A percentile compares a stretch with the other conserved stretches of the same genome.
Conservation (phyloP, 2,113 vertebrate species). For the pig (Sus scrofa) region DNA sequence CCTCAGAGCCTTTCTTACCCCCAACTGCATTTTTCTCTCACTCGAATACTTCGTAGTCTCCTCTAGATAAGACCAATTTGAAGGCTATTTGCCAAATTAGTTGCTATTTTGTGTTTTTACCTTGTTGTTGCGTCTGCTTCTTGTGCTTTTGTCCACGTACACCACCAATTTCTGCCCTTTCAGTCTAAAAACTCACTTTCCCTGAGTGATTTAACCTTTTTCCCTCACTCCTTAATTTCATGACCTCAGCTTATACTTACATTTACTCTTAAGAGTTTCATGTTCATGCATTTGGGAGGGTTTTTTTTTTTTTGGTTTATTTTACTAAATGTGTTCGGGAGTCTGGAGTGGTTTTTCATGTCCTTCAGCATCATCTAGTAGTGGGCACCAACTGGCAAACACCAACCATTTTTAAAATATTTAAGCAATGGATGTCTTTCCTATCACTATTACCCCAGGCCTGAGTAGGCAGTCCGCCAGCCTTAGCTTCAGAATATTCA, state of each 20-base stretch:
- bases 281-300: neutral
- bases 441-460: neutral
- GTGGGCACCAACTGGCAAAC: neutral
- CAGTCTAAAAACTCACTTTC: constrained; percentile 20
- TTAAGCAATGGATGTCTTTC: neutral
- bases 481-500: neutral
- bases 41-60: neutral
- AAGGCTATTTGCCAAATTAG: constrained; percentile 25
- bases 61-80: neutral
- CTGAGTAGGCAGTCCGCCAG: neutral
- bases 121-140: constrained; percentile 45
- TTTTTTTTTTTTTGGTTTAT: neutral
- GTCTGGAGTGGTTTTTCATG: neutral
- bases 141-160: neutral
- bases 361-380: neutral
- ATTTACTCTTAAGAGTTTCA: constrained; percentile 34
- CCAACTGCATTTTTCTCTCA: neutral
- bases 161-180: constrained; percentile 16
- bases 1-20: neutral
- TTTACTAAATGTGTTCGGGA: neutral
- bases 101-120: constrained; percentile 43
- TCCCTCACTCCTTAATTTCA: neutral
- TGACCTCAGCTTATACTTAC: constrained; percentile 45
- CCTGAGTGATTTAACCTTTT: constrained; percentile 18
- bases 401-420: constrained; percentile 7